These are phyloP conservation scores for Cyphomyrus plagiostoma DNA, from an alignment of 2,113 vertebrate genomes.

Conservation along the genomic window DNA sequence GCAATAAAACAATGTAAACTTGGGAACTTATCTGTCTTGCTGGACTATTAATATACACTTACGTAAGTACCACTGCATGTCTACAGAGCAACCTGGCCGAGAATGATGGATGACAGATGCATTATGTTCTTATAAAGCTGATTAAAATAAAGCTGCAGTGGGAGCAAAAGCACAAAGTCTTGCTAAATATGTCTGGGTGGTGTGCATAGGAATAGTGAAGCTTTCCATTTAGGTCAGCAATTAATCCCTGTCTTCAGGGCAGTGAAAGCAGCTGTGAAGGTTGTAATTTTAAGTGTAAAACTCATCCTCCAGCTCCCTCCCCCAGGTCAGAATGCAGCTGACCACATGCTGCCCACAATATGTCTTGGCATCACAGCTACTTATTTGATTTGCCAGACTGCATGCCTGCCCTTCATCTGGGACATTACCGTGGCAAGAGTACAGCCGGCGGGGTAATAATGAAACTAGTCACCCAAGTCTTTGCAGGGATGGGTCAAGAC, in stretches of 20 bases:
- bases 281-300: background rate
- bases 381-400: background rate
- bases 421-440: slow-evolving; percentile 4
- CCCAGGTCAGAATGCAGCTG: background rate
- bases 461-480: background rate
- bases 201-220: background rate
- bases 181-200: background rate
- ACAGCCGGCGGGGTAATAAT: background rate
- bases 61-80: background rate
- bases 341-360: slow-evolving; percentile 1
- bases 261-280: background rate
- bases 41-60: background rate
- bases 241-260: background rate
- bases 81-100: background rate
- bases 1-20: background rate
- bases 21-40: background rate
- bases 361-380: background rate
- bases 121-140: background rate
- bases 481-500: background rate
- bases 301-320: background rate
- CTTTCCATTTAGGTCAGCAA: background rate
- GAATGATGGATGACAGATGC: background rate
- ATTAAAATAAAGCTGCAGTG: background rate
- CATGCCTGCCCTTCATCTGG: background rate
- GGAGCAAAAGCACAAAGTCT: background rate